These are phyloP conservation scores for Gymnosoma rotundatum DNA, from an alignment of 2,888 invertebrate species.

Conservation along the genomic window DNA sequence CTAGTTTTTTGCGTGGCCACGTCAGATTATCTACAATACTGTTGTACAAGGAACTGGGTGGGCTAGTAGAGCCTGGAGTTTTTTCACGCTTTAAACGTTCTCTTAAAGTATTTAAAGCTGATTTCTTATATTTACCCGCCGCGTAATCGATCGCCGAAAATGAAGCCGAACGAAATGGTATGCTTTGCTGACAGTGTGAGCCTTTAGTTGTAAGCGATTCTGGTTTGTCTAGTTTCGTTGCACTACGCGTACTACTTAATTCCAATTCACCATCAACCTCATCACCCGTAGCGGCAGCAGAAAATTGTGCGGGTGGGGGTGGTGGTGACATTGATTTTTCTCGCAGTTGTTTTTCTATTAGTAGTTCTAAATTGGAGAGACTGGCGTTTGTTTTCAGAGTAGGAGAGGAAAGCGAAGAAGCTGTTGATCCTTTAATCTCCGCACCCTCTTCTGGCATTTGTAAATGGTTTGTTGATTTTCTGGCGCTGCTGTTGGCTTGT, in stretches of 20 bases:
- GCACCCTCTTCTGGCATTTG: slow-evolving; percentile 45
- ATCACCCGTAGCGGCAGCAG: slow-evolving; percentile 4
- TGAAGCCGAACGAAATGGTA: slow-evolving; percentile 92
- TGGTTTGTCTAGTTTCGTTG: slow-evolving; percentile 83
- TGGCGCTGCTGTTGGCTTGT: slow-evolving; percentile 65
- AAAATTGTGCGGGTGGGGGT: slow-evolving; percentile 65
- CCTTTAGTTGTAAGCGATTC: slow-evolving; percentile 85
- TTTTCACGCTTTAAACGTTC: slow-evolving; percentile 79
- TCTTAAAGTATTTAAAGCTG: slow-evolving; percentile 79
- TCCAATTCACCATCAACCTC: slow-evolving; percentile 29
- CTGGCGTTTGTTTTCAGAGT: slow-evolving; percentile 78
- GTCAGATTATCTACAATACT: slow-evolving; percentile 74
- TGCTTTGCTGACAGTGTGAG: slow-evolving; percentile 86
- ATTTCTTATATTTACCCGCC: slow-evolving; percentile 85
- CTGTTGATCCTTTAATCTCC: slow-evolving; percentile 30
- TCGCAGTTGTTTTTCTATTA: slow-evolving; percentile 74
- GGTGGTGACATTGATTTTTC: slow-evolving; percentile 77
- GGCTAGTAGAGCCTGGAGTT: slow-evolving; percentile 76
- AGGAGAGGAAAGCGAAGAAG: slow-evolving; percentile 54
- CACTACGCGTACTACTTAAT: slow-evolving; percentile 76
- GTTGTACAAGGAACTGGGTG: slow-evolving; percentile 73
- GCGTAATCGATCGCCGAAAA: slow-evolving; percentile 93
- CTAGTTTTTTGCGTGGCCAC: slow-evolving; percentile 46
- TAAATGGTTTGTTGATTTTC: slow-evolving; percentile 74
- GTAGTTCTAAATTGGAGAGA: slow-evolving; percentile 80